phyloP scores from a whole-genome alignment of 1,140 invertebrate species.

The Drosophila tristis region DNA sequence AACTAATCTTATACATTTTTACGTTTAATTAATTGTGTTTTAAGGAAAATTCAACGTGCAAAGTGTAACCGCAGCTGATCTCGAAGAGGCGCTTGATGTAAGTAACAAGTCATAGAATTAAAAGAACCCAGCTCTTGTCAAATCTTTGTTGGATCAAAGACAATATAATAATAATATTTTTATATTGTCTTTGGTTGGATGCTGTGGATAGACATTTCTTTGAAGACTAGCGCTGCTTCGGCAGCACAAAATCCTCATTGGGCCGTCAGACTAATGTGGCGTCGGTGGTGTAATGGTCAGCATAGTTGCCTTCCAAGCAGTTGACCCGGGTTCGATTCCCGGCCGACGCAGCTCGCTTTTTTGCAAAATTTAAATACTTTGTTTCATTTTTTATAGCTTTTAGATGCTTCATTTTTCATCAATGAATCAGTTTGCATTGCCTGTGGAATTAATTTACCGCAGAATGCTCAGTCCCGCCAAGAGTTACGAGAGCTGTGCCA shows the following conservation, averaged over 20 bases:
- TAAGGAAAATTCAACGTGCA: constrained; percentile 65
- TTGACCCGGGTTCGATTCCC: constrained; percentile 94
- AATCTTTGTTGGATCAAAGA: background rate
- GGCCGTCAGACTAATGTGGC: constrained; percentile 25
- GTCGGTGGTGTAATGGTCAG: constrained; percentile 93
- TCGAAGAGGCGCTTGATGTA: constrained; percentile 75
- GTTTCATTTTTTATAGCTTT: constrained; percentile 83
- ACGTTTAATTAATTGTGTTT: background rate
- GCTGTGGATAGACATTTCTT: background rate
- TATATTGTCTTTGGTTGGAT: background rate
- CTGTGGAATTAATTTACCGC: constrained; percentile 85
- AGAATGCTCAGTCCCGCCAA: constrained; percentile 83
- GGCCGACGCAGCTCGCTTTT: constrained; percentile 85
- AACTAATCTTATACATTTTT: background rate
- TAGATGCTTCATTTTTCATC: constrained; percentile 86
- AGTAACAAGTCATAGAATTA: constrained; percentile 33
- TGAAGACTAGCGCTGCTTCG: background rate
- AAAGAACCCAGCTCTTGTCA: background rate
- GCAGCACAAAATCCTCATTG: constrained; percentile 24
- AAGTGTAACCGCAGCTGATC: constrained; percentile 52
- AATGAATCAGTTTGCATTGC: constrained; percentile 86
- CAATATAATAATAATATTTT: too few relatives aligned
- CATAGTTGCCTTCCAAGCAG: constrained; percentile 94
- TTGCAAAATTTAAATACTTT: constrained; percentile 5
- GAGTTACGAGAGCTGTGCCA: constrained; percentile 87